Percentiles rank a stretch among this genome's conserved stretches.
Conservation (phyloP, 2,888 invertebrate species). For the Tolmerus cingulatus region DNA sequence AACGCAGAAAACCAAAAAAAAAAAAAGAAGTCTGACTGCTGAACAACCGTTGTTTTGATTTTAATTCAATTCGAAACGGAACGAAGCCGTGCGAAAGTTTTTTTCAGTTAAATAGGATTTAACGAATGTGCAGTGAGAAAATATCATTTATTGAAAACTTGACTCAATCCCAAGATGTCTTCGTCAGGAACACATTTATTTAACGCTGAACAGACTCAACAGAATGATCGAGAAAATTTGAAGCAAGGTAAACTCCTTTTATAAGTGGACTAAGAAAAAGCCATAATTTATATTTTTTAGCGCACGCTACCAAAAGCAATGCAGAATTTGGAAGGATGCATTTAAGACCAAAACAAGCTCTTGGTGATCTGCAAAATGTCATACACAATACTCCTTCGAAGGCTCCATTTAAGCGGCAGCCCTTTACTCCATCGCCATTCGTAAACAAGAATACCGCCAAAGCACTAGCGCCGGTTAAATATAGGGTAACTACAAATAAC, state of each 20-base stretch:
- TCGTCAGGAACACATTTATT: background rate
- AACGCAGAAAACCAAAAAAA: background rate
- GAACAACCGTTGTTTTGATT: background rate
- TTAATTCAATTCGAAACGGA: background rate
- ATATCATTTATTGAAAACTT: background rate
- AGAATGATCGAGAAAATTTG: background rate
- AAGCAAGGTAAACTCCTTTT: background rate
- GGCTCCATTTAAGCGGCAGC: background rate
- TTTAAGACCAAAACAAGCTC: background rate
- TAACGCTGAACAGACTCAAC: background rate
- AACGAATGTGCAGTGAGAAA: background rate
- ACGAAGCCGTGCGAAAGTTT: background rate
- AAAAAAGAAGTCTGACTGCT: background rate
- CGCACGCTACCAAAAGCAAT: background rate
- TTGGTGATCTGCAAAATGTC: constrained; percentile 37
- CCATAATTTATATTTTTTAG: background rate
- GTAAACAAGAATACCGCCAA: background rate
- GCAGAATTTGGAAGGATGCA: background rate
- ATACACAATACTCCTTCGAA: background rate
- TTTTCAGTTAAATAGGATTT: background rate
- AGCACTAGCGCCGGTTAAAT: background rate
- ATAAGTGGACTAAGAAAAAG: background rate
- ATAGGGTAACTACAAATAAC: background rate
- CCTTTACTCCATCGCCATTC: background rate
- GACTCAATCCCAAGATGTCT: background rate